Base-by-base conservation (phyloP, 2,888 invertebrate genomes). In the Dryocosmus kuriphilus region DNA sequence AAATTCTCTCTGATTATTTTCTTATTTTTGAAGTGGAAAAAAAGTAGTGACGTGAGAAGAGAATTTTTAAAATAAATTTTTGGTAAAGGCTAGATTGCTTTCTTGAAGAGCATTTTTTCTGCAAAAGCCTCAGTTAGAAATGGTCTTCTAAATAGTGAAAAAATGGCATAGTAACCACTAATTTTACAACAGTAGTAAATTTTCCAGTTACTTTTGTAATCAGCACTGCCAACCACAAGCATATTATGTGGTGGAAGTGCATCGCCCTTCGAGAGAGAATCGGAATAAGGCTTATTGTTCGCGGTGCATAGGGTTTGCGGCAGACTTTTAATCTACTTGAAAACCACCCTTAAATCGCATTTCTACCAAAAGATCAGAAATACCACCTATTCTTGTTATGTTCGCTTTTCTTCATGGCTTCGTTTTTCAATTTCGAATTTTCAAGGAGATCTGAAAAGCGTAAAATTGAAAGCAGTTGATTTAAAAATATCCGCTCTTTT, bases 301-400 rank as follows among this genome's bases (percentile, higher is more conserved):
- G 73, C 75, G 74, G 79, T 77, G n/a, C n/a, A 75, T 81, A 77
- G 77, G 80, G 79, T 75, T 62, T 62, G 9, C 2, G 27, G 60
- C 11, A 55, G 30, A 67, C 55, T 57, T 75, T 41, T 19, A 46
- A 46, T 5, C 19, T 19, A 46, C 16, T 46, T 46, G 46, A 46
- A 46, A 46, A 46, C 19, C 46, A 8, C 62, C 62, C 32, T 62
- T 16, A n/a, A 62, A 27, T n/a, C 27, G 62, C 62, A 62, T 62
- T 62, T 62, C 62, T 4, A n/a, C 27, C 14, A 62, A 62, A 62
- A 6, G 24, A 30, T 62, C 32, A 62, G 62, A 62, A 62, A 24
- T 30, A 14, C 19, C 27, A 62, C 46, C 14, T 19, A 46, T 46
- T 46, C 14, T 14, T 19, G 46, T 7, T 4, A 46, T 19, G 46